Evolutionary conservation across 2,797 vertebrate species (phyloP), one percentile per base, ranked within the genome.

Genomic region (Lerista edwardsae): DNA sequence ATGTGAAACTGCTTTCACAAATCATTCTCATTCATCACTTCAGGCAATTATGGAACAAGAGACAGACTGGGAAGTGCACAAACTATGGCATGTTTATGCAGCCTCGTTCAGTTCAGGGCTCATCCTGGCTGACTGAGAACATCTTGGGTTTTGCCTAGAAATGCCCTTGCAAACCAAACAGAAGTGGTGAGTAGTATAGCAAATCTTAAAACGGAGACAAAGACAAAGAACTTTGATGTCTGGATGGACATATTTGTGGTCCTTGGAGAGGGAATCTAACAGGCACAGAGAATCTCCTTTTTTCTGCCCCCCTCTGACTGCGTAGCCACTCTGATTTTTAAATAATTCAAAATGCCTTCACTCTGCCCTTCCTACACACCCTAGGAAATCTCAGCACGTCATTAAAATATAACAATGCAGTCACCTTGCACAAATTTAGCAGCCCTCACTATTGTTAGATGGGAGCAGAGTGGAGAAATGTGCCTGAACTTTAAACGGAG

Each of bases 331-430:
- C 64, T 89, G 76, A 87, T 89, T 91, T 90, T 82, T 83, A 88
- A 91, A 88, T 84, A 84, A 89, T 90, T 89, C 82, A 82, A 62
- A 69, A 64, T 84, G 27, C 74, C 86, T 91, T 89, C 3, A 0
- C 55, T 81, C 82, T 90, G 78, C 81, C 72, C 69, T 76, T 67
- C 81, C 61, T 51, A 91, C 65, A 51, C 62, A 84, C 65, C 1
- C 3, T 84, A 62, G 44, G 86, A 86, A 88, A 86, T 83, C 61
- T 75, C 80, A 51, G 51, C 3, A 77, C 29, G 65, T 76, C 74
- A 57, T 7, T 80, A 39, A 41, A 57, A 74, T 85, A 86, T 25
- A 75, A 78, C 47, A 90, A 64, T 86, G 83, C 72, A 72, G 71
- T 39, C 1, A 79, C 44, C 44, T 84, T 3, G 5, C 39, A 86